Evolutionary conservation across 1,140 invertebrate genomes (phyloP), one percentile per base, ranked within the genome.

Genomic region (Atta cephalotes): DNA sequence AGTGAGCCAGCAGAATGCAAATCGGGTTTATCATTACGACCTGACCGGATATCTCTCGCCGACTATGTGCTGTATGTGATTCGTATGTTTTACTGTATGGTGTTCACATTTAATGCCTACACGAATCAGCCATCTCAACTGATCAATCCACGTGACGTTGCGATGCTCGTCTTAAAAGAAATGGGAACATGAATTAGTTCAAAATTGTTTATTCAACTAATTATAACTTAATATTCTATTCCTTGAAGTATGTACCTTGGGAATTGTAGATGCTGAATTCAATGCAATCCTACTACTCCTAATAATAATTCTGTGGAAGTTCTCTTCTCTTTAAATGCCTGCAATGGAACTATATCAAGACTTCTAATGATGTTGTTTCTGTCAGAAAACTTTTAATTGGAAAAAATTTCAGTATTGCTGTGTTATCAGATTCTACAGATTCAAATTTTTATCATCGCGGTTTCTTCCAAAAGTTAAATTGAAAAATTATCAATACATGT

Each of bases 1-100:
- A 35, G 62, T 35, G 49, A 5, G 6, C 21, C 14, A 16, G 39
- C 56, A 39, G 58, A 84, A 84, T 76, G 56, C 80, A 84, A 84
- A 84, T 84, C 70, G 80, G 39, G 39, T 84, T 84, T 84, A 76
- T 84, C 80, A 84, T 84, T 84, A 84, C 56, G 70, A 84, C 56
- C 70, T 18, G 56, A 12, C 21, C 53, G 70, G 56, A 74, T 76
- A 76, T 76, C 80, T 56, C n/a, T 84, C 25, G 14, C 25, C 63
- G 31, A 81, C 12, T 31, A 79, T 62, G 45, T 28, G 62, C 7
- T 25, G 16, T 82, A 25, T 25, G 25, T 39, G 53, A 74, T 82
- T 39, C 28, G 35, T 45, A 56, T 62, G 56, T 82, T 82, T 82
- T 72, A 76, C 39, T 28, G 14, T 62, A 45, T 28, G 9, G 14